These are phyloP conservation scores for Scaptomyza flava DNA, from an alignment of 2,888 invertebrate species.

Conservation along the genomic window DNA sequence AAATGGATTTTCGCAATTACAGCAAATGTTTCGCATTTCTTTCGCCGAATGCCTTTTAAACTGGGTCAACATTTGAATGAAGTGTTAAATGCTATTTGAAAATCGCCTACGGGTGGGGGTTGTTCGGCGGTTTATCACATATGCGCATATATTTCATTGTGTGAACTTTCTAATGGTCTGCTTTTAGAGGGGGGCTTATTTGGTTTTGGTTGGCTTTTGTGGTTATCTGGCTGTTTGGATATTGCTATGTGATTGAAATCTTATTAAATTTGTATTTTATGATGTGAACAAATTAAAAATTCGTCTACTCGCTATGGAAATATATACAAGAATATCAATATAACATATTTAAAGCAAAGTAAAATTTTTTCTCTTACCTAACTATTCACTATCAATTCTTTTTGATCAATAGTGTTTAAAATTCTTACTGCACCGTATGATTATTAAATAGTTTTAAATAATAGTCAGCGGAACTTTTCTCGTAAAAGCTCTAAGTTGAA, in stretches of 20 bases:
- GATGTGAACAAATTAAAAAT: neutral
- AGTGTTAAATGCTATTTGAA: constrained; percentile 62
- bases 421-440: no score
- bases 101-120: constrained; percentile 9
- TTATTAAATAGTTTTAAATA: no score
- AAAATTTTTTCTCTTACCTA: no score
- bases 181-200: neutral
- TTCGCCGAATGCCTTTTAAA: constrained; percentile 49
- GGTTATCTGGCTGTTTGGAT: constrained; percentile 9
- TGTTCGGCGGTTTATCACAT: constrained; percentile 47
- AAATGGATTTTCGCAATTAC: constrained; percentile 67
- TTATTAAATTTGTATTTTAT: constrained; percentile 24
- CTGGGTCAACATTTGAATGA: constrained; percentile 64
- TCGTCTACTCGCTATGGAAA: no score
- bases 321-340: no score
- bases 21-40: constrained; percentile 41
- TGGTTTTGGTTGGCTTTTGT: constrained; percentile 2
- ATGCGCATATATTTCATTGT: constrained; percentile 66
- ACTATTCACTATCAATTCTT: no score
- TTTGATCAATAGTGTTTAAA: no score
- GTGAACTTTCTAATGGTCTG: constrained; percentile 23
- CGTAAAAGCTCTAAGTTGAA: no score
- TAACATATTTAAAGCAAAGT: no score
- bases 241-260: constrained; percentile 12
- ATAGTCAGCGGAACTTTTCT: no score